Evolutionary conservation across 2,888 invertebrate species (phyloP).

Genomic region (Philonicus albiceps): DNA sequence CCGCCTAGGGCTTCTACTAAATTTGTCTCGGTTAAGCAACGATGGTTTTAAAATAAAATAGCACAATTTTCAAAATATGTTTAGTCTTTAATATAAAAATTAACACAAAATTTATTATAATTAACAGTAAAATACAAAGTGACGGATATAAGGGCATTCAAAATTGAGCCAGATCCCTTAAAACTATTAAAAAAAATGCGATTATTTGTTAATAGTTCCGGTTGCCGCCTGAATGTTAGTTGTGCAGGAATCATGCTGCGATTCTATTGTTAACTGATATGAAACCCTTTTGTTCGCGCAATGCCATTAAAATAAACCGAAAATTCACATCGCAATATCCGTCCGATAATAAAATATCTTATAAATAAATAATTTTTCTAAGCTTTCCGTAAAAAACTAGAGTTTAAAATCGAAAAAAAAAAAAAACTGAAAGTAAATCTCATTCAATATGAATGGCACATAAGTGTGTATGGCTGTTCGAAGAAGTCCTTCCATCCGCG

Average conservation of each 20-base stretch:
- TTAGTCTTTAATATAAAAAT: constrained; percentile 32
- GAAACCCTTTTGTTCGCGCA: constrained; percentile 9
- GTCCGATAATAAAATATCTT: background rate
- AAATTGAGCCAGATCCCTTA: background rate
- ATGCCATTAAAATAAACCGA: background rate
- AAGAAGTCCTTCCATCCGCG: background rate
- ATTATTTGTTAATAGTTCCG: background rate
- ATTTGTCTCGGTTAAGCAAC: too few species aligned
- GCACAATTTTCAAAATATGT: background rate
- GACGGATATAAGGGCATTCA: constrained; percentile 33
- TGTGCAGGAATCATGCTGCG: background rate
- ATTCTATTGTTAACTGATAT: background rate
- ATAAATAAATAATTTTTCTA: background rate
- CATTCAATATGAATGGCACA: constrained; percentile 49
- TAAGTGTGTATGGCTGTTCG: constrained; percentile 16
- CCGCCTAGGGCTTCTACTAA: too few species aligned
- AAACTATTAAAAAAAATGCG: background rate
- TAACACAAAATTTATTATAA: constrained; percentile 3
- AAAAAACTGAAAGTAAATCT: constrained; percentile 40
- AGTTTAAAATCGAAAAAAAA: background rate
- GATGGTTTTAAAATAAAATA: background rate
- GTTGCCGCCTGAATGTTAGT: background rate
- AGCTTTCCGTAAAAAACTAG: background rate
- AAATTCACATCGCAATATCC: background rate
- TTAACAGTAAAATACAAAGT: constrained; percentile 15